These are phyloP conservation scores for Pomatorhinus ruficollis DNA, from an alignment of 2,113 vertebrate species.

Conservation along the genomic window DNA sequence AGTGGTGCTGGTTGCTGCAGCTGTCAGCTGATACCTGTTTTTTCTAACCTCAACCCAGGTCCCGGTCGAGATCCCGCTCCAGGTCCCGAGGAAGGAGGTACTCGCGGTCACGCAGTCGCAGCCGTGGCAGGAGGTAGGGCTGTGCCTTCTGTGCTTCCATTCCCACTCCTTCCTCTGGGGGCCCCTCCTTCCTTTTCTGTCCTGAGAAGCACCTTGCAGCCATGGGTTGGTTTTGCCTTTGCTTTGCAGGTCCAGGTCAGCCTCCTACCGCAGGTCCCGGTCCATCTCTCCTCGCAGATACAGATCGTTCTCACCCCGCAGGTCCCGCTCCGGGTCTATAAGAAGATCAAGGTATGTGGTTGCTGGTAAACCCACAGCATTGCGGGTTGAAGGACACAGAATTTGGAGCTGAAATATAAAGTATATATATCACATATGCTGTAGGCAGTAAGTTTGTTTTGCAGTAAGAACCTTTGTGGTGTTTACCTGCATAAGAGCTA, in stretches of 20 bases:
- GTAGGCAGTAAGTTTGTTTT: fast-evolving
- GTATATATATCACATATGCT: fast-evolving
- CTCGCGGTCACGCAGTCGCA: constrained; percentile 83
- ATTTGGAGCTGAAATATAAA: fast-evolving
- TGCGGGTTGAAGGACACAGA: fast-evolving
- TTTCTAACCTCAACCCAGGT: constrained; percentile 79
- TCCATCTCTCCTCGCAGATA: constrained; percentile 84
- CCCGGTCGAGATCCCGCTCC: constrained; percentile 83
- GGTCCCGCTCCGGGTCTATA: constrained; percentile 81
- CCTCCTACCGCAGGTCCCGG: constrained; percentile 79
- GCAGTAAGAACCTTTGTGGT: fast-evolving
- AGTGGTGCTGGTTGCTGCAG: background rate
- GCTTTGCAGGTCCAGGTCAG: constrained; percentile 74
- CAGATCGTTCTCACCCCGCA: constrained; percentile 78
- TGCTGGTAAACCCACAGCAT: fast-evolving
- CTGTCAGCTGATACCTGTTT: constrained; percentile 57
- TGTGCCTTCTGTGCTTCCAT: background rate
- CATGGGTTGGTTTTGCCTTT: background rate
- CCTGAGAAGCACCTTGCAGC: background rate
- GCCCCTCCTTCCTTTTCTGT: fast-evolving
- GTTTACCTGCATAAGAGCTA: fast-evolving
- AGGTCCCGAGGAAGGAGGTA: constrained; percentile 83
- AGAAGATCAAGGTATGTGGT: constrained; percentile 81
- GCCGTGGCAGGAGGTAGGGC: constrained; percentile 80
- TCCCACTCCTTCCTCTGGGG: fast-evolving